These are phyloP conservation scores for Drosophila fuyamai DNA, from an alignment of 1,140 invertebrate genomes.

Conservation along the genomic window DNA sequence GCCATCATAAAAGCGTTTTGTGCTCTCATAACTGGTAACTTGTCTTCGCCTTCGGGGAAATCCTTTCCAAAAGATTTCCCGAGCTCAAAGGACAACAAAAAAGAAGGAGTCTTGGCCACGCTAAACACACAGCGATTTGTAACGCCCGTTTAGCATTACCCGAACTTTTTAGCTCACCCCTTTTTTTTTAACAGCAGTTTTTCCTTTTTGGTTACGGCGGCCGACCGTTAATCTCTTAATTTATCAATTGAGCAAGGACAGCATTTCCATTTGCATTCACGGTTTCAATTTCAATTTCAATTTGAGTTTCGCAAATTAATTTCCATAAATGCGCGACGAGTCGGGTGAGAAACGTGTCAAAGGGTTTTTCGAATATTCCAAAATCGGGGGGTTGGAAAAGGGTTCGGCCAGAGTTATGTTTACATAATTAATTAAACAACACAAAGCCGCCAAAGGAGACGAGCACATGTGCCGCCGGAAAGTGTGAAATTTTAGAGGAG, in stretches of 20 bases:
- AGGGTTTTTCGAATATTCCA: not conserved
- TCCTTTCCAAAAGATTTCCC: constrained; percentile 25
- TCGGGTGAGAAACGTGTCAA: constrained; percentile 24
- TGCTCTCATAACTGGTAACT: constrained; percentile 38
- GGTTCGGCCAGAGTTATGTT: constrained; percentile 75
- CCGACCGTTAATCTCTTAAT: constrained; percentile 77
- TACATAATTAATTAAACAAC: constrained; percentile 84
- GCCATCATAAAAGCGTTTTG: constrained; percentile 64
- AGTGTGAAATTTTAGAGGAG: constrained; percentile 34
- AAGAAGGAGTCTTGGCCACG: constrained; percentile 32
- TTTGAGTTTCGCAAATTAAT: constrained; percentile 76
- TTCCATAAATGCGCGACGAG: constrained; percentile 75
- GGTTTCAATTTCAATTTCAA: constrained; percentile 72
- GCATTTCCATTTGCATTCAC: constrained; percentile 28
- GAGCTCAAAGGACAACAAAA: constrained; percentile 26
- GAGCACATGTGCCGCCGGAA: constrained; percentile 44
- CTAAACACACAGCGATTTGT: constrained; percentile 59
- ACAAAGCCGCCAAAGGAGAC: constrained; percentile 49
- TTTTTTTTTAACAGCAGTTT: constrained; percentile 15
- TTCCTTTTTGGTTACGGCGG: constrained; percentile 63
- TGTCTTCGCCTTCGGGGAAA: constrained; percentile 35
- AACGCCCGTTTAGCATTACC: constrained; percentile 60
- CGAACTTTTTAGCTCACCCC: constrained; percentile 59
- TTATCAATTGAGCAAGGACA: constrained; percentile 67
- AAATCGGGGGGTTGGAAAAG: constrained; percentile 47